phyloP scores from a whole-genome alignment of 2,797 vertebrate genomes.

The Macropodus opercularis region DNA sequence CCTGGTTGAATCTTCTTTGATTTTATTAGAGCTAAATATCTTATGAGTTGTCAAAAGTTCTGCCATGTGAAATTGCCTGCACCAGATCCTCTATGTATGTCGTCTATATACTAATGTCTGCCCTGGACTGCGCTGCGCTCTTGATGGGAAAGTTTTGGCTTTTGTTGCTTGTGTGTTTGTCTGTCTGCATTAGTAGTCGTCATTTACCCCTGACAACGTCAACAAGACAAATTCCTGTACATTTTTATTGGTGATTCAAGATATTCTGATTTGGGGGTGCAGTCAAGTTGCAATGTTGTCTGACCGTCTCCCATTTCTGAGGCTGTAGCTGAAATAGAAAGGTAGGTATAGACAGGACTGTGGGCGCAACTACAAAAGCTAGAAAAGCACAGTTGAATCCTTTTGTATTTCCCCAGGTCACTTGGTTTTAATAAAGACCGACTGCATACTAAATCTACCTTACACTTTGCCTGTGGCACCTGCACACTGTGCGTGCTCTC shows the following conservation, averaged over 20 bases:
- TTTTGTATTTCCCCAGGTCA: conserved; percentile 62
- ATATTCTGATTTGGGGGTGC: conserved; percentile 27
- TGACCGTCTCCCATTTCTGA: conserved; percentile 28
- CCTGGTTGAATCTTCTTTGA: background rate
- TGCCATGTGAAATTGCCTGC: background rate
- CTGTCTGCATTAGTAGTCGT: conserved; percentile 1
- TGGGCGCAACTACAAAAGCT: conserved; percentile 20
- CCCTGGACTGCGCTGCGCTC: no score
- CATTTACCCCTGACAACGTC: conserved; percentile 40
- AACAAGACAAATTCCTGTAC: conserved; percentile 31
- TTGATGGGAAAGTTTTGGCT: conserved; percentile 7
- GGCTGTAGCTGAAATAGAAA: conserved; percentile 43
- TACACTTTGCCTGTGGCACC: conserved; percentile 49
- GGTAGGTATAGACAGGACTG: conserved; percentile 35
- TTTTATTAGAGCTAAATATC: background rate
- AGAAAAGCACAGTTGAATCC: conserved; percentile 47
- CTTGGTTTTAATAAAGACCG: conserved; percentile 70
- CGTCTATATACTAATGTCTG: conserved; percentile 31
- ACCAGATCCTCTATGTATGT: background rate
- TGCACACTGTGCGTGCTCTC: conserved; percentile 20
- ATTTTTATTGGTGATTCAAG: conserved; percentile 14
- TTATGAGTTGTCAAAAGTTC: background rate
- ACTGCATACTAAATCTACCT: conserved; percentile 61
- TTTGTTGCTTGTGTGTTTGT: background rate
- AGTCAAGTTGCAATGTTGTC: conserved; percentile 22